phyloP scores from a whole-genome alignment of 2,888 invertebrate genomes.

The Noctua fimbriata region DNA sequence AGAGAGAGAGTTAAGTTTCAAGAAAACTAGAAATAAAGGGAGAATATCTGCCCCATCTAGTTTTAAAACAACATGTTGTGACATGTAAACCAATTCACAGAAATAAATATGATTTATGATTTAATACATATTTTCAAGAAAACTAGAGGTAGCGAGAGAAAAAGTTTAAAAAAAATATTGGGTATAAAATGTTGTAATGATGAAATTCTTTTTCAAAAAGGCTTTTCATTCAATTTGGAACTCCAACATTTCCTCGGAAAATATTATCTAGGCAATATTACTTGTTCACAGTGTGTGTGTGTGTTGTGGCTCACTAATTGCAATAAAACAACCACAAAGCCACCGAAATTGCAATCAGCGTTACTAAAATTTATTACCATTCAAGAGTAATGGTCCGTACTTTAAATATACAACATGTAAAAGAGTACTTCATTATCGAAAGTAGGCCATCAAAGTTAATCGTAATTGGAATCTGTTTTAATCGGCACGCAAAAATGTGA shows the following conservation, averaged over 20 bases:
- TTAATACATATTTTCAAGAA: no score
- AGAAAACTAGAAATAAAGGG: no score
- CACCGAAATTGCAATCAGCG: slow-evolving; percentile 16
- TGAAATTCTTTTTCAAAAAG: not conserved
- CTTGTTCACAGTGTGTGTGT: not conserved
- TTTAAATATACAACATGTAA: not conserved
- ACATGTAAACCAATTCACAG: no score
- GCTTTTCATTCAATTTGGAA: not conserved
- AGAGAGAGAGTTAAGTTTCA: no score
- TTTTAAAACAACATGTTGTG: no score
- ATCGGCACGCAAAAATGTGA: not conserved
- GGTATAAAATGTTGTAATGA: not conserved
- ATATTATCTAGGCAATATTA: not conserved
- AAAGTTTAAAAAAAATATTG: not conserved
- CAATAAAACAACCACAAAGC: slow-evolving; percentile 6
- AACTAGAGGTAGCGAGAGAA: no score
- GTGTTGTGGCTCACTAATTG: not conserved
- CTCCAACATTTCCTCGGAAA: not conserved
- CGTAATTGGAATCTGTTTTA: not conserved
- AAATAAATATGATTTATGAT: no score
- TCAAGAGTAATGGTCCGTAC: not conserved
- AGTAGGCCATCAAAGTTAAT: slow-evolving; percentile 7
- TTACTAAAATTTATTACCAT: not conserved
- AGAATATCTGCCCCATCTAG: no score
- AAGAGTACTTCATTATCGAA: slow-evolving; percentile 2